Conservation (phyloP, 2,113 vertebrate genomes). For the Hippolais icterina region DNA sequence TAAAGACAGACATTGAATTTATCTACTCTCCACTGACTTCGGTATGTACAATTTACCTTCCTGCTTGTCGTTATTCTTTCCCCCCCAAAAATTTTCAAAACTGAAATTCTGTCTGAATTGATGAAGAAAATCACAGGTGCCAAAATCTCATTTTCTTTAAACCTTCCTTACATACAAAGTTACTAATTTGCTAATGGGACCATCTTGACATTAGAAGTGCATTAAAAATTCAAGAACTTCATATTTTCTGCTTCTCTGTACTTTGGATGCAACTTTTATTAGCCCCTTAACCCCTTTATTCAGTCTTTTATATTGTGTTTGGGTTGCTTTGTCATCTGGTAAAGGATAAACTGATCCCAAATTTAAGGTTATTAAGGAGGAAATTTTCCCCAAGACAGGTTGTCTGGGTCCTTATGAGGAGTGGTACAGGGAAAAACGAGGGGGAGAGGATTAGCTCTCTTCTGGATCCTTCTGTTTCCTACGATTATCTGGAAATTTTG, state of each 20-base stretch:
- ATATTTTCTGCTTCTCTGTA: background rate
- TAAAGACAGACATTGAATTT: background rate
- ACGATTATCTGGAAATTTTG: background rate
- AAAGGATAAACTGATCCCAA: background rate
- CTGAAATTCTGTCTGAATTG: background rate
- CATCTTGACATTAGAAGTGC: background rate
- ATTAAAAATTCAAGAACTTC: background rate
- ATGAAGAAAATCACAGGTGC: background rate
- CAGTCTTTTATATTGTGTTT: background rate
- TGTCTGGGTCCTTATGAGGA: background rate
- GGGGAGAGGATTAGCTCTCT: background rate
- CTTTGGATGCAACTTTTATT: background rate
- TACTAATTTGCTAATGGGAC: background rate
- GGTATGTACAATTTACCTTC: background rate
- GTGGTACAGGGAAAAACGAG: background rate
- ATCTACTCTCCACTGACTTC: background rate
- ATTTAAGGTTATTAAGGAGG: background rate
- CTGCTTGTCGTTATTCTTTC: background rate
- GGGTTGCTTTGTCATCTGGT: background rate
- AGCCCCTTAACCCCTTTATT: background rate
- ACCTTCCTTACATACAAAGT: background rate
- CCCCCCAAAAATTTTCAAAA: background rate
- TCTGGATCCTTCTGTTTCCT: background rate
- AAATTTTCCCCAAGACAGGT: background rate
- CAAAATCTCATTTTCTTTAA: background rate